Base-by-base conservation (phyloP, 2,888 invertebrate species). In the Lasioglossum villosulum region DNA sequence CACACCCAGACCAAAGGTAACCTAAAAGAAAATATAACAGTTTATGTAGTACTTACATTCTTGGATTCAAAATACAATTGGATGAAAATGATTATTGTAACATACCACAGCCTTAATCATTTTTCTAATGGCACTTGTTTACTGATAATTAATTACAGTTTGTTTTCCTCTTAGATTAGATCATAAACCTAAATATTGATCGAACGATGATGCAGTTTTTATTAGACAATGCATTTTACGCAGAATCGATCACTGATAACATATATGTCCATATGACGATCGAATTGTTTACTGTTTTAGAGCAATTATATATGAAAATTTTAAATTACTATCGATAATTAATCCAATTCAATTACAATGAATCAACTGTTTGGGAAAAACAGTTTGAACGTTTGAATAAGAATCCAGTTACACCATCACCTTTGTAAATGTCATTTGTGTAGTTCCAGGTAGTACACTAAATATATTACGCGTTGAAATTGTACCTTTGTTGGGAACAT, bases 1-100 rank as follows among this genome's bases (percentile, higher is more conserved):
- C 52, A 97, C 93, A 39, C 98, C 98, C 85, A 96, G 92, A 30
- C 97, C 96, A 94, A 97, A 97, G 78, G 97, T 96, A 78, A 97
- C 92, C 97, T 97, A 95, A 85, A 96, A 96, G 92, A 80, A 90
- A 92, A 88, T 92, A 94, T 91, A 37, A 37, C 45, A 4, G 16
- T 45, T 42, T 30, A 72, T 48, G 37, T 42, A 79, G 30, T 39
- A 42, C 1, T 56, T 39, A 42, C 2, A 52, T 82, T 56, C n/a
- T 52, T 10, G 0, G 0, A 23, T 12, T 23, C 6, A 34, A 39
- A 83, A 34, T 27, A 27, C 0, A n/a, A 19, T 19, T 19, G 68
- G 30, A n/a, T 12, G 56, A 59, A 59, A 30, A 56, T 34, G 4
- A 37, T 16, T n/a, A 23, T 56, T 45, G 63, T 30, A 48, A 91